Evolutionary conservation across 2,888 invertebrate genomes (phyloP).

Genomic region (Brachypalpus laphriformis): DNA sequence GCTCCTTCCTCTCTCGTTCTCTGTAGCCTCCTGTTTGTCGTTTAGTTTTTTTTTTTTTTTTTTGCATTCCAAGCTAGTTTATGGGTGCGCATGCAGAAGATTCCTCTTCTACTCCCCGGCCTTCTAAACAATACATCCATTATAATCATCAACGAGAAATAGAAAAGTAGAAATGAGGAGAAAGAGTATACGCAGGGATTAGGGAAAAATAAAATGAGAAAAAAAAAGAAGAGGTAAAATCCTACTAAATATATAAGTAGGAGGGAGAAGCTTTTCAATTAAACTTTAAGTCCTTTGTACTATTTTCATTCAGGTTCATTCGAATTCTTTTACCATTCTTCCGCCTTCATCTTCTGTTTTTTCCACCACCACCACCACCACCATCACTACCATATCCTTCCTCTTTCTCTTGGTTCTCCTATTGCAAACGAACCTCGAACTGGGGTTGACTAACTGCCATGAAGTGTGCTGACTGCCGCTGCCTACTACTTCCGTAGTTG

Average conservation of each 20-base stretch:
- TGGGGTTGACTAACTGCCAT: constrained; percentile 36
- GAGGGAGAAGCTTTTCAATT: constrained; percentile 67
- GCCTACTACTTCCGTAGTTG: constrained; percentile 8
- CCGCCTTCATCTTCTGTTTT: constrained; percentile 13
- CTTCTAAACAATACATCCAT: constrained; percentile 71
- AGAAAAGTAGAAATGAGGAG: constrained; percentile 40
- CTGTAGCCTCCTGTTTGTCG: neutral
- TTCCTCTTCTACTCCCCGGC: constrained; percentile 35
- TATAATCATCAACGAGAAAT: constrained; percentile 66
- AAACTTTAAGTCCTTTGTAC: constrained; percentile 72
- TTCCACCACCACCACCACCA: neutral
- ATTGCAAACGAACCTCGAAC: constrained; percentile 26
- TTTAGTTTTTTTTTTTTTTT: neutral
- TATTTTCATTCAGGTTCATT: constrained; percentile 69
- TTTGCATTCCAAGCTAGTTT: constrained; percentile 42
- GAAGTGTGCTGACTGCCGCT: constrained; percentile 9
- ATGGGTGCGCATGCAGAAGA: constrained; percentile 40
- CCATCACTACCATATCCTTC: constrained; percentile 15
- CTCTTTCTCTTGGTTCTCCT: constrained; percentile 2
- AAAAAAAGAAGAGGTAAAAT: constrained; percentile 9
- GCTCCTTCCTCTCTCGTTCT: constrained; percentile 26
- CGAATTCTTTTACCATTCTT: constrained; percentile 43
- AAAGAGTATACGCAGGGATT: constrained; percentile 45
- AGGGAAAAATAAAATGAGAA: neutral
- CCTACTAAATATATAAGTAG: constrained; percentile 2